Conservation (phyloP, 2,888 invertebrate genomes). For the Ptilodon capucinus region DNA sequence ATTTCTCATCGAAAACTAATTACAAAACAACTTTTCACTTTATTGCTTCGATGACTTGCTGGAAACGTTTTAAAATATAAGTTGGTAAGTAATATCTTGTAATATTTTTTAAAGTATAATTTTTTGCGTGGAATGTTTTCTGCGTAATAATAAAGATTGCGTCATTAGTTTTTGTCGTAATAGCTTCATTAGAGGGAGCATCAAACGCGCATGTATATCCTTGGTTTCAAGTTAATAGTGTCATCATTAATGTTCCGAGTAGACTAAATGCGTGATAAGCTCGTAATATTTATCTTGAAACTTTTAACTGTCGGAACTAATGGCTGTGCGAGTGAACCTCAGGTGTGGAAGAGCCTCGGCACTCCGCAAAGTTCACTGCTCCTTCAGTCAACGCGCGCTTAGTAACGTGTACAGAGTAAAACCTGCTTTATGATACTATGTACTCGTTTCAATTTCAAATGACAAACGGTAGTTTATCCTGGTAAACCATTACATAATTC, state of each 20-base stretch:
- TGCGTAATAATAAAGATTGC: conserved; percentile 27
- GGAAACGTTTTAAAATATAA: conserved; percentile 27
- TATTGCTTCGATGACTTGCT: conserved; percentile 59
- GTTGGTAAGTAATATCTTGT: too few species aligned
- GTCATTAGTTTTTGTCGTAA: conserved; percentile 31
- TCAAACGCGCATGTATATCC: conserved; percentile 14
- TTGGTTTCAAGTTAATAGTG: conserved; percentile 20
- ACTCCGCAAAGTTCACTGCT: conserved; percentile 78
- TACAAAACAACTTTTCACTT: conserved; percentile 47
- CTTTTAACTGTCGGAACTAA: conserved; percentile 70
- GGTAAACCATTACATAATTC: conserved; percentile 53
- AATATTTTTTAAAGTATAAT: conserved; percentile 7
- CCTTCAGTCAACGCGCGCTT: conserved; percentile 53
- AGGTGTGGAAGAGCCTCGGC: conserved; percentile 68
- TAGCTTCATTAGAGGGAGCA: conserved; percentile 28
- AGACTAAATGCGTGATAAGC: conserved; percentile 50
- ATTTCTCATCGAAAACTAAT: conserved; percentile 51
- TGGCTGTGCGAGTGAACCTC: conserved; percentile 71
- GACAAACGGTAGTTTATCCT: conserved; percentile 32
- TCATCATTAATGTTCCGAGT: conserved; percentile 23
- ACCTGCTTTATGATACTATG: conserved; percentile 43
- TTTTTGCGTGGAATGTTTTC: conserved; percentile 18
- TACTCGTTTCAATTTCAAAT: conserved; percentile 30
- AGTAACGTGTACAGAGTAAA: conserved; percentile 43
- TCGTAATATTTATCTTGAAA: conserved; percentile 60